These are phyloP conservation scores for Melanophora roralis DNA, from an alignment of 2,888 invertebrate species.

Conservation along the genomic window DNA sequence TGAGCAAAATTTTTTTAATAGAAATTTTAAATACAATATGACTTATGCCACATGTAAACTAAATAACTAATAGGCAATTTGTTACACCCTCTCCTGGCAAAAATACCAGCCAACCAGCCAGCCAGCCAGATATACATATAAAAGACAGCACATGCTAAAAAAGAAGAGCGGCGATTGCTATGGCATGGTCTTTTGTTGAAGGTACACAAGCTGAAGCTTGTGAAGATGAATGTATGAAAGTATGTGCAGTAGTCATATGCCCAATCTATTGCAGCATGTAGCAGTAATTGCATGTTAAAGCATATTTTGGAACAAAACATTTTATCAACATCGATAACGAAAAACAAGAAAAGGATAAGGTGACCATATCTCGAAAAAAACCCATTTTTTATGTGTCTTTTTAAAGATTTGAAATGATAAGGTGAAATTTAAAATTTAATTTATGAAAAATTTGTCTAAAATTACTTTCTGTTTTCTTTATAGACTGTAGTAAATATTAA, in stretches of 20 bases:
- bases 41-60: slow-evolving; percentile 13
- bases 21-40: slow-evolving; percentile 29
- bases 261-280: not conserved
- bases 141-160: not conserved
- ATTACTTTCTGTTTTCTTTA: too few species aligned
- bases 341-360: not conserved
- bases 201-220: not conserved
- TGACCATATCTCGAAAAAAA: not conserved
- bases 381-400: too few species aligned
- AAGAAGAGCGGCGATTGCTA: not conserved
- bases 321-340: not conserved
- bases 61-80: slow-evolving; percentile 62
- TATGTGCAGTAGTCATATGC: not conserved
- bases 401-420: too few species aligned
- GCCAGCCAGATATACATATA: too few species aligned
- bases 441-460: too few species aligned
- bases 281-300: slow-evolving; percentile 40
- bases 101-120: not conserved
- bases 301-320: not conserved
- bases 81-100: slow-evolving; percentile 58
- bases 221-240: not conserved
- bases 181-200: not conserved
- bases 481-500: too few species aligned
- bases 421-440: too few species aligned
- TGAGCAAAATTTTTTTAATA: slow-evolving; percentile 27